phyloP scores from a whole-genome alignment of 1,140 invertebrate species.

The Bactericera cockerelli region DNA sequence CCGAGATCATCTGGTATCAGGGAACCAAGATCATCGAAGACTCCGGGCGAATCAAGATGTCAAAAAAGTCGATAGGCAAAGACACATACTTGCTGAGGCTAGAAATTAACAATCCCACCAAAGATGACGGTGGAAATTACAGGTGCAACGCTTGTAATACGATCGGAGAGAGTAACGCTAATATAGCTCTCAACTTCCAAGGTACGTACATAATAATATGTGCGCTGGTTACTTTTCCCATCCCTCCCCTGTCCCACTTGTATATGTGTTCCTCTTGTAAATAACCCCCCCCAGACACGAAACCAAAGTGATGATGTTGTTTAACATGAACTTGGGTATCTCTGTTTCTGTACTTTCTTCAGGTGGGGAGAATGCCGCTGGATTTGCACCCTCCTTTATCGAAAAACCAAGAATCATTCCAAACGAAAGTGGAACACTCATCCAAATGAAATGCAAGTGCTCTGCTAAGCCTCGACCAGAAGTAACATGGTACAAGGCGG shows the following conservation, averaged over 20 bases:
- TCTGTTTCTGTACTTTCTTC: constrained; percentile 33
- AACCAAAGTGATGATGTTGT: background rate
- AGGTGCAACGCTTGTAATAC: constrained; percentile 97
- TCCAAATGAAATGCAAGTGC: constrained; percentile 90
- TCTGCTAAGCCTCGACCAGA: constrained; percentile 81
- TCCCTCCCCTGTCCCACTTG: background rate
- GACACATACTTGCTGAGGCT: constrained; percentile 80
- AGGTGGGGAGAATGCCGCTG: constrained; percentile 77
- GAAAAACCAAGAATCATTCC: constrained; percentile 96
- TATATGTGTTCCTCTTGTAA: background rate
- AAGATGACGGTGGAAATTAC: constrained; percentile 93
- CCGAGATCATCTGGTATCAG: constrained; percentile 91
- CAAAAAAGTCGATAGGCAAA: constrained; percentile 64
- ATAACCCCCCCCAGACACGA: background rate
- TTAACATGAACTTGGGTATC: background rate
- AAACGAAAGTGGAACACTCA: constrained; percentile 86
- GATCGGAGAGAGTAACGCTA: constrained; percentile 97
- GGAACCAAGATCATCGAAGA: constrained; percentile 66
- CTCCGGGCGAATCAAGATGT: constrained; percentile 70
- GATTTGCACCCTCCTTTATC: constrained; percentile 84
- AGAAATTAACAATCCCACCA: constrained; percentile 84
- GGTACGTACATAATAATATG: constrained; percentile 40
- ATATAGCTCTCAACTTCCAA: constrained; percentile 98
- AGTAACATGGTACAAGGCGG: constrained; percentile 79
- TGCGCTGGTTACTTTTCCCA: background rate